Evolutionary conservation across 1,140 invertebrate genomes (phyloP).

Genomic region (Eriosoma lanigerum): DNA sequence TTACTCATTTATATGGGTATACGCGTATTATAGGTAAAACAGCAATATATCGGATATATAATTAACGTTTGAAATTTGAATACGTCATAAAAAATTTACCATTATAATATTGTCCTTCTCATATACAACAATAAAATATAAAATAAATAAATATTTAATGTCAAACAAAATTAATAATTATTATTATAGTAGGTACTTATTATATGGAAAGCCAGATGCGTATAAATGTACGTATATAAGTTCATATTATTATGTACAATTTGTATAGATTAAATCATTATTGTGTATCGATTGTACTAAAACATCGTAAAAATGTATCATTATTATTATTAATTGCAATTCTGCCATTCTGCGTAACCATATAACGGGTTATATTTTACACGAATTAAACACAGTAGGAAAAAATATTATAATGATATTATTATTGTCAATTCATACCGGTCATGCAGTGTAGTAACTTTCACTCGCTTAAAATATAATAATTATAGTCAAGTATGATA

Average conservation of each 20-base stretch:
- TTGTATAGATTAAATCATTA: not conserved
- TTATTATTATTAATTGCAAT: constrained; percentile 6
- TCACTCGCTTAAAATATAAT: constrained; percentile 1
- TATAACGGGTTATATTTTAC: not conserved
- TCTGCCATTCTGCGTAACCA: not conserved
- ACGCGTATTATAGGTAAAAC: too few relatives aligned
- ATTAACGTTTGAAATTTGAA: too few relatives aligned
- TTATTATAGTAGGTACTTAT: too few relatives aligned
- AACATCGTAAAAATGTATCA: too few relatives aligned
- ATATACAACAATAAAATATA: too few relatives aligned
- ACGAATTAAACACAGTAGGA: constrained; percentile 12
- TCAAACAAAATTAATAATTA: too few relatives aligned
- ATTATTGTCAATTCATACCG: constrained; percentile 29
- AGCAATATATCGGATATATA: too few relatives aligned
- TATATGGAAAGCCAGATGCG: not conserved
- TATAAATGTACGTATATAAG: not conserved
- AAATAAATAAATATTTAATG: too few relatives aligned
- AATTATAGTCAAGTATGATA: not conserved
- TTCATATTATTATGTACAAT: too few relatives aligned
- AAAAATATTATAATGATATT: constrained; percentile 6
- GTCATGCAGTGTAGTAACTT: not conserved
- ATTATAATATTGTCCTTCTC: too few relatives aligned
- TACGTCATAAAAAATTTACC: too few relatives aligned
- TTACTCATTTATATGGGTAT: too few relatives aligned
- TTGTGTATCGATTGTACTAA: not conserved